These are phyloP conservation scores for Himalopsyche kuldschensis DNA, from an alignment of 2,888 invertebrate species.

Conservation along the genomic window DNA sequence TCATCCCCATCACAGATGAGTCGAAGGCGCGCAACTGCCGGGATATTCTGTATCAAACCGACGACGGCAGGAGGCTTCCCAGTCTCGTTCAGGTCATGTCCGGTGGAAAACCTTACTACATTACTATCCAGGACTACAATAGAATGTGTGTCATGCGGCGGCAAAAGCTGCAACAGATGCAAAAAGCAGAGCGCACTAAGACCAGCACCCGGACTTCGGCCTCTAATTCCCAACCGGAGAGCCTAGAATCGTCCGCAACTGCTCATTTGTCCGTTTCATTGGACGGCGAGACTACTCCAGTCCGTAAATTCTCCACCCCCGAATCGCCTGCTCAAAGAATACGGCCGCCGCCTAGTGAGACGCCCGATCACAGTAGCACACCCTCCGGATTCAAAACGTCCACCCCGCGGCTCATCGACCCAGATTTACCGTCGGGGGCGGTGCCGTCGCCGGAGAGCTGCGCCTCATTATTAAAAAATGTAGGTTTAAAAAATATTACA, in stretches of 20 bases:
- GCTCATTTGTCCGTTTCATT: conserved; percentile 15
- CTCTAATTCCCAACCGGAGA: not conserved
- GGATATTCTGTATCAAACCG: conserved; percentile 60
- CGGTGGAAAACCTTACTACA: conserved; percentile 77
- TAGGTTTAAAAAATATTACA: conserved; percentile 56
- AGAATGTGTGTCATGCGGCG: conserved; percentile 74
- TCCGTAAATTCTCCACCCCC: conserved; percentile 44
- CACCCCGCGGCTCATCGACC: not conserved
- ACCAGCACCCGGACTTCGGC: conserved; percentile 34
- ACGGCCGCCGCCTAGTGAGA: conserved; percentile 17
- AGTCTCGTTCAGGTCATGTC: conserved; percentile 75
- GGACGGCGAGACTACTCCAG: conserved; percentile 39
- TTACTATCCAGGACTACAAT: conserved; percentile 78
- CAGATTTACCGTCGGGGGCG: not conserved
- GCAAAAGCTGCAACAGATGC: conserved; percentile 66
- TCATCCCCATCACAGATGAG: conserved; percentile 68
- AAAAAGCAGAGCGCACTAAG: conserved; percentile 51
- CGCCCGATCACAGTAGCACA: conserved; percentile 35
- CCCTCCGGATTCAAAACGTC: not conserved
- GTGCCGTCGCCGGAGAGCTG: not conserved
- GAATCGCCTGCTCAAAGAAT: conserved; percentile 32
- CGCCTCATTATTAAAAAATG: conserved; percentile 55
- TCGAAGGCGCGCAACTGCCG: conserved; percentile 51
- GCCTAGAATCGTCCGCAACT: conserved; percentile 43
- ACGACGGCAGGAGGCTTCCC: conserved; percentile 62